phyloP scores from a whole-genome alignment of 2,797 vertebrate species.

The Sardinella longiceps region DNA sequence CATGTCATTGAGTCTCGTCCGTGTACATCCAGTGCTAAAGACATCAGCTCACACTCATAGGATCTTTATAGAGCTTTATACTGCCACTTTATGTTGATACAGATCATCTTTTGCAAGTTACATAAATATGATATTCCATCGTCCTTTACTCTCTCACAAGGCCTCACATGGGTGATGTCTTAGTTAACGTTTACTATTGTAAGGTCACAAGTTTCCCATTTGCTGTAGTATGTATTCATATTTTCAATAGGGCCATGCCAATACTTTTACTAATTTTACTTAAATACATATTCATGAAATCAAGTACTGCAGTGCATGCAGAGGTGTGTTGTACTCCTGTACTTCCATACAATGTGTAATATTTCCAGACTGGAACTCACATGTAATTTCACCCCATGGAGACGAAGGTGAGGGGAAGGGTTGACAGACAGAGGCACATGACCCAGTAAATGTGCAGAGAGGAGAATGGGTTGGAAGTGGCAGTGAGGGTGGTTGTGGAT shows the following conservation, averaged over 20 bases:
- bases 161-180: not conserved
- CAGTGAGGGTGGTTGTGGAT: not conserved
- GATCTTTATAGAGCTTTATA: not conserved
- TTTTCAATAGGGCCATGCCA: not conserved
- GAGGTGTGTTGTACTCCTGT: not conserved
- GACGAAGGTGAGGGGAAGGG: not conserved
- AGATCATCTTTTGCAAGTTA: not conserved
- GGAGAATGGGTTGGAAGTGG: not conserved
- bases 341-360: conserved; percentile 16
- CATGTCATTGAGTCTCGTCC: not conserved
- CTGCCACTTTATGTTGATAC: not conserved
- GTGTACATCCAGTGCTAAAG: not conserved
- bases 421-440: not conserved
- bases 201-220: not conserved
- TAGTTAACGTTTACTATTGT: not conserved
- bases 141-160: not conserved
- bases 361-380: not conserved
- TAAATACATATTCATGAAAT: not conserved
- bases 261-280: not conserved
- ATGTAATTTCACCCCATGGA: not conserved
- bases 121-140: not conserved
- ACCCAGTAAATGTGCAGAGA: conserved; percentile 10
- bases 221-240: too few relatives aligned
- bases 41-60: not conserved
- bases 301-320: conserved; percentile 75